Evolutionary conservation across 2,888 invertebrate species (phyloP), one percentile per base, ranked within the genome.

Genomic region (Dicranocentrus wangi): DNA sequence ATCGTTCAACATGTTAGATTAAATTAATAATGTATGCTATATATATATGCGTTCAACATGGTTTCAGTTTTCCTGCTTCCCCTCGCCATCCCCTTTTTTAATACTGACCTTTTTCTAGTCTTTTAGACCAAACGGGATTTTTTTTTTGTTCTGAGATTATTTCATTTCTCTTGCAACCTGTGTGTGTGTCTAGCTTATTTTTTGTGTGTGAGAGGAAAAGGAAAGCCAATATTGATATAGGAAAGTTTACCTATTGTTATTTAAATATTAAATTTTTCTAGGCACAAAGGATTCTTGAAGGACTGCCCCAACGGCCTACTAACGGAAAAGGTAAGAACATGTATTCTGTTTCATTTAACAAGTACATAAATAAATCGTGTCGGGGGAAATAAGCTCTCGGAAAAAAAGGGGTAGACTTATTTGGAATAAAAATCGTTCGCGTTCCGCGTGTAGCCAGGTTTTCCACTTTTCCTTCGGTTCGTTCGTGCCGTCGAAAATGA

Each of bases 1-100:
- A 97, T 97, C 81, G 97, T 97, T 90, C 96, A 96, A 93, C 97
- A 96, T 90, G 89, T n/a, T 47, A 47, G 2, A 47, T 3, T 47
- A 47, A 47, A 47, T n/a, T 47, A 47, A 47, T 47, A 47, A 47
- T 47, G 15, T 10, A 47, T n/a, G n/a, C n/a, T n/a, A n/a, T n/a
- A n/a, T n/a, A n/a, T n/a, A n/a, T n/a, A n/a, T n/a, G n/a, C n/a
- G n/a, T n/a, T n/a, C 32, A 32, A 32, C 10, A n/a, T 47, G 13
- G 39, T 53, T 53, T 53, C 21, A 17, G 19, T 17, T n/a, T n/a
- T 47, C n/a, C n/a, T 47, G 47, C 47, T 15, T 47, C 32, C 32
- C 32, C 32, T 32, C 32, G 10, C 32, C 10, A 32, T 32, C 32
- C 32, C 32, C 10, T 15, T 47, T 39, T 13, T 13, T 39, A 5